Evolutionary conservation across 2,113 vertebrate species (phyloP).

Genomic region (Heterochromis multidens): DNA sequence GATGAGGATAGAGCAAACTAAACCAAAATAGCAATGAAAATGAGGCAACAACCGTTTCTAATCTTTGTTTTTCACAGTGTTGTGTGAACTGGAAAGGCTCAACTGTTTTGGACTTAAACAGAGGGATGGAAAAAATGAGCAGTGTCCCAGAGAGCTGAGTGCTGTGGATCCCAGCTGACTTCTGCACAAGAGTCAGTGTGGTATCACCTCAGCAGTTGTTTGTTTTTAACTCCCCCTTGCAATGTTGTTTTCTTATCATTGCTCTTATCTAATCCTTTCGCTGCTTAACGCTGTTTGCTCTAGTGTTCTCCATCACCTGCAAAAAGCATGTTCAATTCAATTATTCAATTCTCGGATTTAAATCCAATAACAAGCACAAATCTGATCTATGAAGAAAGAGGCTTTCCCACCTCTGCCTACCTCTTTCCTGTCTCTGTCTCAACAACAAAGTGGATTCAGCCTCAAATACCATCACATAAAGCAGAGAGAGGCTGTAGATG

Average conservation of each 20-base stretch:
- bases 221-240: background rate
- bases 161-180: constrained; percentile 23
- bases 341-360: constrained; percentile 1
- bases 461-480: constrained; percentile 7
- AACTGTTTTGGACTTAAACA: constrained; percentile 7
- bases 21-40: constrained; percentile 20
- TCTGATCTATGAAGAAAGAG: background rate
- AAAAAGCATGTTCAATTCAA: background rate
- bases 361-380: constrained; percentile 20
- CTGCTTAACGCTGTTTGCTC: background rate
- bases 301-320: background rate
- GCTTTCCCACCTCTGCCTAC: background rate
- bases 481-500: background rate
- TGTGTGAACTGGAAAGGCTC: background rate
- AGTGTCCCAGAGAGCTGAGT: background rate
- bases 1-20: constrained; percentile 35
- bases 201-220: constrained; percentile 2
- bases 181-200: background rate
- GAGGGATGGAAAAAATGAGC: constrained; percentile 17
- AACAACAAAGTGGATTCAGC: background rate
- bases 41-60: constrained; percentile 9
- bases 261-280: background rate
- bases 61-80: constrained; percentile 2
- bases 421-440: background rate
- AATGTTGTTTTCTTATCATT: background rate